Conservation (phyloP, 2,888 invertebrate species). For the Pammene aurita region DNA sequence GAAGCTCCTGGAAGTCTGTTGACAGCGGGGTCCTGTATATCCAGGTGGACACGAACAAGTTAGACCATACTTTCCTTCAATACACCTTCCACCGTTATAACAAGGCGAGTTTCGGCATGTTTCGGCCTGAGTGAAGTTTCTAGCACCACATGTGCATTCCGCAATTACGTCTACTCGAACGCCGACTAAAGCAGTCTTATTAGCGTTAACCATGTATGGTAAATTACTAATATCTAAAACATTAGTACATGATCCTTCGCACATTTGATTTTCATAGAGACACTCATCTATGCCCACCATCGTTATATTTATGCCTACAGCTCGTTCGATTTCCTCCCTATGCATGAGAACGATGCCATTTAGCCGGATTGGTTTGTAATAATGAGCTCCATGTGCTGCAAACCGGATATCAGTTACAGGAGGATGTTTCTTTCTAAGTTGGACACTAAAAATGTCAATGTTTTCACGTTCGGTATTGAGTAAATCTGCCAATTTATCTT, state of each 20-base stretch:
- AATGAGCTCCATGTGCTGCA: slow-evolving; percentile 97
- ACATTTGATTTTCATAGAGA: slow-evolving; percentile 96
- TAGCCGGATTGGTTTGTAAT: slow-evolving; percentile 96
- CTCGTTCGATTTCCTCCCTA: slow-evolving; percentile 95
- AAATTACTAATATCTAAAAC: slow-evolving; percentile 93
- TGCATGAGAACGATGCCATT: slow-evolving; percentile 97
- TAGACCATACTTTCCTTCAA: slow-evolving; percentile 94
- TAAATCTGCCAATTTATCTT: slow-evolving; percentile 93
- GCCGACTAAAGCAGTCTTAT: slow-evolving; percentile 97
- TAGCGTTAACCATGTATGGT: slow-evolving; percentile 98
- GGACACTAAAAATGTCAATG: slow-evolving; percentile 98
- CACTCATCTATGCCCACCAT: slow-evolving; percentile 99
- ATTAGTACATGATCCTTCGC: slow-evolving; percentile 98
- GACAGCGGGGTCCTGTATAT: slow-evolving; percentile 98
- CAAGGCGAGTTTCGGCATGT: slow-evolving; percentile 95
- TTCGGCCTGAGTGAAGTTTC: slow-evolving; percentile 95
- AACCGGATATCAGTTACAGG: slow-evolving; percentile 96
- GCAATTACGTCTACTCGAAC: slow-evolving; percentile 96
- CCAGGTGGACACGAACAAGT: slow-evolving; percentile 96
- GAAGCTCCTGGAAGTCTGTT: slow-evolving; percentile 97
- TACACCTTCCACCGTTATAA: slow-evolving; percentile 97
- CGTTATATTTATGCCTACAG: slow-evolving; percentile 97
- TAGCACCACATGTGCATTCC: slow-evolving; percentile 96
- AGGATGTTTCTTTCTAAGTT: slow-evolving; percentile 92
- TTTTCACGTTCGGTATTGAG: slow-evolving; percentile 93